A percentile compares a stretch with the other conserved stretches of the same genome.
These are phyloP conservation scores for Heliconius himera DNA, from an alignment of 1,140 invertebrate genomes.

Conservation along the genomic window DNA sequence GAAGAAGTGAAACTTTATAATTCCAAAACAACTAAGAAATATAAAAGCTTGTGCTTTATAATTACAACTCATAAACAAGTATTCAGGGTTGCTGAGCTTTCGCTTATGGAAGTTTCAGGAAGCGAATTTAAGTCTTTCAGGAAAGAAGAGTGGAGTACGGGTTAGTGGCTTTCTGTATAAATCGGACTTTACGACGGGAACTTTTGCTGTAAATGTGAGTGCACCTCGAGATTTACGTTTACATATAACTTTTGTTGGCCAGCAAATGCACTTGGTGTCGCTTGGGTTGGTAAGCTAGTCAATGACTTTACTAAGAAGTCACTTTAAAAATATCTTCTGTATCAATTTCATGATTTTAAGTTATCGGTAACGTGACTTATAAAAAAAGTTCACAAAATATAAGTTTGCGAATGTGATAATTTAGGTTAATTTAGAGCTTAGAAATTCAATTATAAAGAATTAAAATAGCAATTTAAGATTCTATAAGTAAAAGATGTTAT, in stretches of 20 bases:
- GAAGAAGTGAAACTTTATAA: background rate
- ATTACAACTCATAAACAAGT: slow-evolving; percentile 22
- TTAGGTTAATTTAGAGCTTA: too few species aligned
- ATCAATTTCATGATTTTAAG: too few species aligned
- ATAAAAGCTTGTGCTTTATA: slow-evolving; percentile 16
- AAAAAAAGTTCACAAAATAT: too few species aligned
- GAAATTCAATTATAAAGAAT: too few species aligned
- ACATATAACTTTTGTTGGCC: background rate
- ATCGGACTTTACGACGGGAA: background rate
- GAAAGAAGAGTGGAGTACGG: background rate
- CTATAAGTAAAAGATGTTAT: too few species aligned
- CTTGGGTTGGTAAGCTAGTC: background rate
- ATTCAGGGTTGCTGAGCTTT: background rate
- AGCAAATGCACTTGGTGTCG: background rate
- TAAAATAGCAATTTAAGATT: too few species aligned
- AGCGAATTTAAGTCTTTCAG: background rate
- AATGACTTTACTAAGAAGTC: too few species aligned
- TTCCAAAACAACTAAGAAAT: slow-evolving; percentile 22
- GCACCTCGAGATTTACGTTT: background rate
- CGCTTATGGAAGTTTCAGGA: background rate
- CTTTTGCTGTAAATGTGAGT: background rate
- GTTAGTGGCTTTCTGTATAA: slow-evolving; percentile 4
- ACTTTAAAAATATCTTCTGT: too few species aligned
- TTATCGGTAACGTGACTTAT: too few species aligned
- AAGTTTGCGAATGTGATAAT: too few species aligned